These are phyloP conservation scores for Leptocoma aspasia DNA, from an alignment of 2,113 vertebrate genomes.

Conservation along the genomic window DNA sequence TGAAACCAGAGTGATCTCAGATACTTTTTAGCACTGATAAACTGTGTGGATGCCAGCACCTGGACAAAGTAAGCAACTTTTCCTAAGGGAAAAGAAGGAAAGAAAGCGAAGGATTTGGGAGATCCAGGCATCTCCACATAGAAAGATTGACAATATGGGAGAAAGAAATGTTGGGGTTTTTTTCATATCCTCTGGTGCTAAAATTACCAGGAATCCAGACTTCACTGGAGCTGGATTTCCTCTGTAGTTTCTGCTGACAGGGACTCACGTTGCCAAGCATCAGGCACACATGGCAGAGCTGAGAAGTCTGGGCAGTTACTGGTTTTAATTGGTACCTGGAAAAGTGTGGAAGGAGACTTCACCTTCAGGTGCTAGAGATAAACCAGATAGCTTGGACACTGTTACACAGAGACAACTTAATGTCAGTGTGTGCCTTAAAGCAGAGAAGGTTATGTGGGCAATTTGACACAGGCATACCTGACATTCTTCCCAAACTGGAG, in stretches of 20 bases:
- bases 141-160: neutral
- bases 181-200: neutral
- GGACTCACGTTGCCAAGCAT: rapidly evolving
- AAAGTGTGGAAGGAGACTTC: neutral
- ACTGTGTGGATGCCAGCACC: neutral
- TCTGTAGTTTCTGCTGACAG: neutral
- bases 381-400: neutral
- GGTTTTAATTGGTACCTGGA: neutral
- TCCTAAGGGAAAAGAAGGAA: neutral
- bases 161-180: neutral
- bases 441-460: neutral
- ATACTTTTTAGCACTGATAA: neutral
- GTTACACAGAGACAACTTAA: neutral
- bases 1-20: neutral
- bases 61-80: neutral
- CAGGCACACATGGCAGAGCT: neutral
- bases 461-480: constrained; percentile 54
- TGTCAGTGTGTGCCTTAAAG: neutral
- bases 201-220: neutral
- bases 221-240: neutral
- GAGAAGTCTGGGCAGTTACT: neutral
- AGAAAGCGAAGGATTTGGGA: neutral
- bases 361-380: neutral
- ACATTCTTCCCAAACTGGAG: constrained; percentile 47
- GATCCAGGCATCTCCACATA: neutral